Evolutionary conservation across 2,888 invertebrate species (phyloP).

Genomic region (Cremastinae sp.): DNA sequence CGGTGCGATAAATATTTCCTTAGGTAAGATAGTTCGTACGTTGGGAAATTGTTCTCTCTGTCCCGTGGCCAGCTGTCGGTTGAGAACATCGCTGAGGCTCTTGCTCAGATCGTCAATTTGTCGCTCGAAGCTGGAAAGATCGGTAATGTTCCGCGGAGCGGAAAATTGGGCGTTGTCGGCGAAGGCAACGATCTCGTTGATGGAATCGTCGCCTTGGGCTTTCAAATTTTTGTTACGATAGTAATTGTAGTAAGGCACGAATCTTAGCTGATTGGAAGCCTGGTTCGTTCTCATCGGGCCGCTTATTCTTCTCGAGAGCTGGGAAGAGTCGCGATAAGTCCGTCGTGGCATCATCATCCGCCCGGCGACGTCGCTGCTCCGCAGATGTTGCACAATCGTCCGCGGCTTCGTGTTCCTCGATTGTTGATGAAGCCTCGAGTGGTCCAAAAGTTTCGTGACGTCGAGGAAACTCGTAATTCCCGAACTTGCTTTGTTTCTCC

Average conservation of each 20-base stretch:
- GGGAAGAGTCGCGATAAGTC: conserved; percentile 4
- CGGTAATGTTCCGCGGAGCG: conserved; percentile 8
- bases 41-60: conserved; percentile 50
- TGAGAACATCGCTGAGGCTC: conserved; percentile 58
- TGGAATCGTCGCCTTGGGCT: neutral
- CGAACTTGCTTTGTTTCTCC: conserved; percentile 18
- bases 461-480: neutral
- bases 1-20: conserved; percentile 63
- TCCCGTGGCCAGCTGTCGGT: conserved; percentile 21
- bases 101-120: conserved; percentile 52
- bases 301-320: neutral
- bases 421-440: conserved; percentile 57
- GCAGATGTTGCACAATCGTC: conserved; percentile 54
- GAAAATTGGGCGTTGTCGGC: neutral
- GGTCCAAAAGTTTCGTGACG: conserved; percentile 32
- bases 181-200: conserved; percentile 8
- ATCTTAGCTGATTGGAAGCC: conserved; percentile 43
- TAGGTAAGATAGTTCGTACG: conserved; percentile 61
- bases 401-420: conserved; percentile 58
- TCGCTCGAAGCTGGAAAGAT: conserved; percentile 42
- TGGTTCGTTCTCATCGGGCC: neutral
- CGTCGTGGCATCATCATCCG: conserved; percentile 4
- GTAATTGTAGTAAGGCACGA: conserved; percentile 43
- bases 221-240: conserved; percentile 17
- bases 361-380: conserved; percentile 28